A percentile compares a stretch with the other conserved stretches of the same genome.
Conservation (phyloP, 2,113 vertebrate genomes). For the Sardina pilchardus region DNA sequence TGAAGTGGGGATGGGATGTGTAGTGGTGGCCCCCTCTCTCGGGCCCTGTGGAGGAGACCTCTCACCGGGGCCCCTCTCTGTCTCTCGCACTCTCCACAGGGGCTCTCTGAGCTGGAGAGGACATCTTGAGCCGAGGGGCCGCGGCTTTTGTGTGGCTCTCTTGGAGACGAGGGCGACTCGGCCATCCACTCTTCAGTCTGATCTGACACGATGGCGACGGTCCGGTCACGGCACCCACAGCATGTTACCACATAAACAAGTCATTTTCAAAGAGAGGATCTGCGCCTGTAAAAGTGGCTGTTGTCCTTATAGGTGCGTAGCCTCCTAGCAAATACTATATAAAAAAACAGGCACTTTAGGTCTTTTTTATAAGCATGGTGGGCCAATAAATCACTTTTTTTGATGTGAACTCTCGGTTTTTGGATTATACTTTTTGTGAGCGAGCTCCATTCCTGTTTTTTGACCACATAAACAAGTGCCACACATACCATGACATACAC, state of each 20-base stretch:
- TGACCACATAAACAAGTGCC: not conserved
- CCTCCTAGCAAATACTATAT: too few species aligned
- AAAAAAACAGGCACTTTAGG: too few species aligned
- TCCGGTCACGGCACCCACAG: not conserved
- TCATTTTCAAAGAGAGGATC: too few species aligned
- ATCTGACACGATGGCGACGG: not conserved
- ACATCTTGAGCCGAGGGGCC: constrained; percentile 46
- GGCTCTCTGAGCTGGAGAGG: constrained; percentile 33
- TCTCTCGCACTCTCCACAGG: not conserved
- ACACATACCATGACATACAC: not conserved
- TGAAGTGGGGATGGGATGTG: constrained; percentile 39
- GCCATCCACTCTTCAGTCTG: constrained; percentile 24
- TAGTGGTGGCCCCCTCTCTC: constrained; percentile 2
- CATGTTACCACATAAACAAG: not conserved
- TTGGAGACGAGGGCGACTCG: constrained; percentile 26
- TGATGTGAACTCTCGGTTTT: too few species aligned
- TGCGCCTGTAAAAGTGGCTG: too few species aligned
- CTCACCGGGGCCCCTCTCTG: constrained; percentile 15
- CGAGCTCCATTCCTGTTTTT: too few species aligned
- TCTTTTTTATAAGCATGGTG: too few species aligned
- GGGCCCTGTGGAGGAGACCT: constrained; percentile 17
- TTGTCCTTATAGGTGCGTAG: too few species aligned
- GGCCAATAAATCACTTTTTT: too few species aligned
- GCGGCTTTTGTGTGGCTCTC: constrained; percentile 45
- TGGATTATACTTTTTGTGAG: too few species aligned